Base-by-base conservation (phyloP, 2,113 vertebrate genomes). In the Sinocyclocheilus maitianheensis region DNA sequence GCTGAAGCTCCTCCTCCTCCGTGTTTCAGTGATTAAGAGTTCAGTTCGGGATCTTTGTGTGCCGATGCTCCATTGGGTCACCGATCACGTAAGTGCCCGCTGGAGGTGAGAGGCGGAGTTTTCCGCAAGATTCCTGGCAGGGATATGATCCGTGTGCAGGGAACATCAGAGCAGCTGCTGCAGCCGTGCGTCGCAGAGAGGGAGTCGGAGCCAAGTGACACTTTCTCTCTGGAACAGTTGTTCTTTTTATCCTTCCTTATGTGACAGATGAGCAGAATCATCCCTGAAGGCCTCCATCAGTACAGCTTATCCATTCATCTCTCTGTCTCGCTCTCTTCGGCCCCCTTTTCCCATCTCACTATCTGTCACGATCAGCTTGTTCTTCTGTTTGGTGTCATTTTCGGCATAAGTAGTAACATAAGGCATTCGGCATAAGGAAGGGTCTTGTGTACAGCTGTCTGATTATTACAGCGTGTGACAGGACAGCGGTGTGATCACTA, bases 111-210 rank as follows among this genome's bases (percentile, higher is more conserved):
- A 62, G 79, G 13, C 14, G 14, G 40, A 81, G 79, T 48, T 67
- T 81, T 51, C 58, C 7, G 7, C 18, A 22, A 22, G 20, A 60
- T 22, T 22, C n/a, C 37, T 40, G 37, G 79, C 79, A 81, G 79
- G 48, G 79, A 67, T 65, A 3, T 43, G 77, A 80, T 80, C 55
- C 16, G 30, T 80, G 77, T 24, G 20, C 10, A 13, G 22, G 77
- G 30, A 58, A 48, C 78, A 81, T 81, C 78, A 81, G 60, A 81
- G 78, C 81, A 71, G 81, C 81, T 82, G 79, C 37, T 81, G 34
- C 24, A 78, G 51, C 74, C 5, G 75, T 77, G 46, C 75, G 14
- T 53, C n/a, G 40, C 75, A 58, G 75, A 20, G 24, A 72, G 69
- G 9, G 69, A 72, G 30, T 72, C 7, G 4, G 76, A 40, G 60